These are phyloP conservation scores for Pelobates cultripes DNA, from an alignment of 2,797 vertebrate genomes.

Conservation along the genomic window DNA sequence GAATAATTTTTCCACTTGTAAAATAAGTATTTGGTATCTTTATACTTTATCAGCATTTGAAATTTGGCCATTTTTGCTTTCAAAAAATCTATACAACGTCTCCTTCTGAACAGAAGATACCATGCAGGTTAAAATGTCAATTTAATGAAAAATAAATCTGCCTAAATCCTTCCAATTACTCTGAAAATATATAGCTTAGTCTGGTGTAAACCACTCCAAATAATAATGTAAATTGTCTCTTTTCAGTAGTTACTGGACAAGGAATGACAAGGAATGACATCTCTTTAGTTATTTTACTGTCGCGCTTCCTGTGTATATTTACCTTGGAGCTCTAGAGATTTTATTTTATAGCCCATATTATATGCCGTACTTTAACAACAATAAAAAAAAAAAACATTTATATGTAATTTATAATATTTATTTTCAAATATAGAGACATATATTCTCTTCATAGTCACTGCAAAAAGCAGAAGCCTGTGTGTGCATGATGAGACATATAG, in stretches of 20 bases:
- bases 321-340: too few species aligned
- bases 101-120: not conserved
- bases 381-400: too few species aligned
- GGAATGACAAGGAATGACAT: too few species aligned
- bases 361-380: too few species aligned
- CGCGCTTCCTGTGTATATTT: too few species aligned
- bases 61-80: not conserved
- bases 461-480: too few species aligned
- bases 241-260: not conserved
- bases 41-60: not conserved
- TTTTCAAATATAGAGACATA: too few species aligned
- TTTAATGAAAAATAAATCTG: slow-evolving; percentile 5
- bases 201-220: not conserved
- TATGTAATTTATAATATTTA: too few species aligned
- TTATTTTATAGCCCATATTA: too few species aligned
- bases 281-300: too few species aligned
- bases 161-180: not conserved
- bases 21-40: not conserved
- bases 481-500: too few species aligned
- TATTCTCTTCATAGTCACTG: too few species aligned
- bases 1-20: not conserved
- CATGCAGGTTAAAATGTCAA: not conserved
- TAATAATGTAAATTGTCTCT: not conserved
- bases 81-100: slow-evolving; percentile 4
- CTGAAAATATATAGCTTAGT: not conserved